These are phyloP conservation scores for Cryptocephalus primarius DNA, from an alignment of 2,888 invertebrate genomes.

Conservation along the genomic window DNA sequence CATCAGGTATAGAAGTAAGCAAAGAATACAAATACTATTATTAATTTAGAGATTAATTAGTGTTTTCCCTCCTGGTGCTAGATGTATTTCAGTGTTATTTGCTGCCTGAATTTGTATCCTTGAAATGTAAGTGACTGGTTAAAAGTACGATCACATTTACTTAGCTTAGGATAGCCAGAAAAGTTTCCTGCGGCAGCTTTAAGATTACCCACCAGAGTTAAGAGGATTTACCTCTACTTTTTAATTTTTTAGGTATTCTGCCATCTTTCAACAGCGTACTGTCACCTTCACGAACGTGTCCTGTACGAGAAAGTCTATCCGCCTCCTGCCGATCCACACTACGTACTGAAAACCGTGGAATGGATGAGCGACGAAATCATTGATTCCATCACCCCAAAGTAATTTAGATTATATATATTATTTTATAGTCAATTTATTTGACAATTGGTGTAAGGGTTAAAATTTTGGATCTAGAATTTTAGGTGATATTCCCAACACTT, in stretches of 20 bases:
- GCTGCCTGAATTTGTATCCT: no score
- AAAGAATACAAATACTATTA: no score
- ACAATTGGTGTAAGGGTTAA: not conserved
- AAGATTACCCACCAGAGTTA: no score
- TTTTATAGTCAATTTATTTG: not conserved
- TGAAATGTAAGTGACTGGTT: no score
- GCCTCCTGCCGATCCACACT: constrained; percentile 65
- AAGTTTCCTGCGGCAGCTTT: no score
- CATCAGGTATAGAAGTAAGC: no score
- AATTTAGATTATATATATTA: constrained; percentile 12
- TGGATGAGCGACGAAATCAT: constrained; percentile 67
- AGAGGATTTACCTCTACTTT: no score
- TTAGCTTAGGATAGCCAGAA: no score
- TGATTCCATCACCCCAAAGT: constrained; percentile 51
- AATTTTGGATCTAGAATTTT: constrained; percentile 44
- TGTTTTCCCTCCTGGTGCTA: no score
- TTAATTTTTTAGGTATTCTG: constrained; percentile 48
- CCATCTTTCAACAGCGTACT: constrained; percentile 84
- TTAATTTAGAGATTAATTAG: no score
- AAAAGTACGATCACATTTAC: no score
- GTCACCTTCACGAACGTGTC: constrained; percentile 73
- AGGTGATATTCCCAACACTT: constrained; percentile 78
- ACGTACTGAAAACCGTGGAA: constrained; percentile 65
- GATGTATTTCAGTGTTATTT: no score
- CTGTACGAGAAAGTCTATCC: constrained; percentile 81